These are phyloP conservation scores for Hydraecia micacea DNA, from an alignment of 2,888 invertebrate genomes.

Conservation along the genomic window DNA sequence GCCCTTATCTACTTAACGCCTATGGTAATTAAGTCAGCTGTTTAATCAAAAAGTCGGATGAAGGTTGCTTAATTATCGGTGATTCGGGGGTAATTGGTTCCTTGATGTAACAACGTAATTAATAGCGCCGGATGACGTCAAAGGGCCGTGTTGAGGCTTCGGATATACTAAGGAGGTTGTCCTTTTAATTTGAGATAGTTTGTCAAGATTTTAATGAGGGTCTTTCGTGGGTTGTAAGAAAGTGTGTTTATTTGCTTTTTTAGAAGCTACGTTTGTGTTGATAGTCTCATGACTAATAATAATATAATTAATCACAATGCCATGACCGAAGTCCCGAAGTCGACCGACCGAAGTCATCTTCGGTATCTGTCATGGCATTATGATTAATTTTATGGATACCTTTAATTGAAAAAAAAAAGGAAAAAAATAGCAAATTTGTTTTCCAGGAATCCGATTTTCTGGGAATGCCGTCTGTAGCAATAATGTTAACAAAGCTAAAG, in stretches of 20 bases:
- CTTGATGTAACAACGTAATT: slow-evolving; percentile 63
- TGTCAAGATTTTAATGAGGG: neutral
- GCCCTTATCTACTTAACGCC: slow-evolving; percentile 12
- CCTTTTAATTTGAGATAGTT: slow-evolving; percentile 29
- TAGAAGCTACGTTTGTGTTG: neutral
- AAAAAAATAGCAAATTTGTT: too few relatives aligned
- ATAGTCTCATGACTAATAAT: too few relatives aligned
- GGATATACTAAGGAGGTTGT: slow-evolving; percentile 27
- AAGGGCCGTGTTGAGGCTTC: slow-evolving; percentile 22
- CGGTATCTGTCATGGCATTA: too few relatives aligned
- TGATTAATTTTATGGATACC: too few relatives aligned
- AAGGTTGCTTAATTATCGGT: slow-evolving; percentile 63
- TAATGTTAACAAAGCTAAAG: too few relatives aligned
- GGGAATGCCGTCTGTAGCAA: too few relatives aligned
- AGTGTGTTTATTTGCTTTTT: neutral
- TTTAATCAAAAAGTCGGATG: slow-evolving; percentile 66
- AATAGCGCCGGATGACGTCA: slow-evolving; percentile 38
- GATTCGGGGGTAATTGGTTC: slow-evolving; percentile 62
- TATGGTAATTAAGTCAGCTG: slow-evolving; percentile 60
- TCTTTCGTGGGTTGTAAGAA: neutral
- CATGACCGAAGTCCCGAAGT: too few relatives aligned
- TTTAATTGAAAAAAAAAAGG: too few relatives aligned
- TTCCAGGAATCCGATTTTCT: too few relatives aligned
- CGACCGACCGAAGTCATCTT: too few relatives aligned
- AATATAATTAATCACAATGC: too few relatives aligned